These are phyloP conservation scores for Epinephelus coioides DNA, from an alignment of 2,797 vertebrate genomes.

Conservation along the genomic window DNA sequence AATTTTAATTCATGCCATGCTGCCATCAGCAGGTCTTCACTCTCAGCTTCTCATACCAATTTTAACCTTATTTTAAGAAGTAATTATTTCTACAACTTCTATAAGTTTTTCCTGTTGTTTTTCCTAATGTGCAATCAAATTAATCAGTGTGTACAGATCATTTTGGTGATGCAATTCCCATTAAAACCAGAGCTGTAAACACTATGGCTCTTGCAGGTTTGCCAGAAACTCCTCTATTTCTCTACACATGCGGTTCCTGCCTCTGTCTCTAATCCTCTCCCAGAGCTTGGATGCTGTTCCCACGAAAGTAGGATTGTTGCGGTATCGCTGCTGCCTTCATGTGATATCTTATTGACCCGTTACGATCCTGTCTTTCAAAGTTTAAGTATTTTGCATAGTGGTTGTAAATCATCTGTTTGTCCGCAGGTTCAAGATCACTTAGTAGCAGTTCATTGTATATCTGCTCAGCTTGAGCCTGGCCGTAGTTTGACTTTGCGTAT, in stretches of 20 bases:
- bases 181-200: background rate
- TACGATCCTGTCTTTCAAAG: background rate
- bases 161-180: too few species aligned
- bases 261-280: background rate
- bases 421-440: conserved; percentile 16
- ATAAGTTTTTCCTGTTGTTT: too few species aligned
- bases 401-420: conserved; percentile 57
- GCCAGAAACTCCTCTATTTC: background rate
- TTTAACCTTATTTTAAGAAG: too few species aligned
- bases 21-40: too few species aligned
- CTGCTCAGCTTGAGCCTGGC: conserved; percentile 12
- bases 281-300: conserved; percentile 9
- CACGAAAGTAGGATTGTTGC: background rate
- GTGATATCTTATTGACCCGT: background rate
- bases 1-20: too few species aligned
- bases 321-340: conserved; percentile 2
- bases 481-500: background rate
- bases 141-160: too few species aligned
- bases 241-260: background rate
- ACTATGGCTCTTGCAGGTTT: background rate
- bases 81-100: too few species aligned
- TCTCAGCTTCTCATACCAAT: too few species aligned
- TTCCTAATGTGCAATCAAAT: too few species aligned
- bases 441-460: conserved; percentile 53
- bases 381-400: conserved; percentile 42